Percentiles rank a stretch among this genome's conserved stretches.
phyloP scores from a whole-genome alignment of 1,140 invertebrate species.

The Melipona quadrifasciata region DNA sequence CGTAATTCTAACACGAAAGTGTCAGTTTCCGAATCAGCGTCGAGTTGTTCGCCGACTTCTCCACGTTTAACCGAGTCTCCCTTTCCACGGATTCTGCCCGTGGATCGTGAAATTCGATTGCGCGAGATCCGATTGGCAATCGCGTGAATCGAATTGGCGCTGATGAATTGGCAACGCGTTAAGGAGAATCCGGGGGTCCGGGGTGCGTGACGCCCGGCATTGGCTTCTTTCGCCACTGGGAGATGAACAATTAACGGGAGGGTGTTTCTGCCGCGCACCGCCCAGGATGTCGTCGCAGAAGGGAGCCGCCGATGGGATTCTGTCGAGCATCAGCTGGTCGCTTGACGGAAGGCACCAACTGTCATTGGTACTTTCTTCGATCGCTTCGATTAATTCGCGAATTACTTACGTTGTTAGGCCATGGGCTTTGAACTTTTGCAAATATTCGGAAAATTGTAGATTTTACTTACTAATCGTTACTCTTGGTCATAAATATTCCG shows the following conservation, averaged over 20 bases:
- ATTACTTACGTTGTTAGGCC: too few relatives aligned
- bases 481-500: too few relatives aligned
- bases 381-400: background rate
- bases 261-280: slow-evolving; percentile 67
- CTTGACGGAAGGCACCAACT: background rate
- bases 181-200: slow-evolving; percentile 67
- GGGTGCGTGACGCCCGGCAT: slow-evolving; percentile 66
- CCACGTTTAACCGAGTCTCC: background rate
- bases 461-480: too few relatives aligned
- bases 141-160: slow-evolving; percentile 74
- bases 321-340: slow-evolving; percentile 68
- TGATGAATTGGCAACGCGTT: slow-evolving; percentile 70
- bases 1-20: too few relatives aligned
- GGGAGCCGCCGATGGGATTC: slow-evolving; percentile 65
- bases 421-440: too few relatives aligned
- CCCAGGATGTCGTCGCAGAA: slow-evolving; percentile 76
- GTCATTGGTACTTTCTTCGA: too few relatives aligned
- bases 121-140: slow-evolving; percentile 77
- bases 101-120: slow-evolving; percentile 67
- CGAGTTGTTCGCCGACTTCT: background rate
- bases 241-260: slow-evolving; percentile 81
- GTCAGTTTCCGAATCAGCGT: background rate
- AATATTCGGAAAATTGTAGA: too few relatives aligned
- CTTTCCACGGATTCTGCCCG: background rate
- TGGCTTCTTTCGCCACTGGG: slow-evolving; percentile 75